A percentile compares a stretch with the other conserved stretches of the same genome.
These are phyloP conservation scores for Heliconius eleuchia DNA, from an alignment of 1,140 invertebrate species.

Conservation along the genomic window DNA sequence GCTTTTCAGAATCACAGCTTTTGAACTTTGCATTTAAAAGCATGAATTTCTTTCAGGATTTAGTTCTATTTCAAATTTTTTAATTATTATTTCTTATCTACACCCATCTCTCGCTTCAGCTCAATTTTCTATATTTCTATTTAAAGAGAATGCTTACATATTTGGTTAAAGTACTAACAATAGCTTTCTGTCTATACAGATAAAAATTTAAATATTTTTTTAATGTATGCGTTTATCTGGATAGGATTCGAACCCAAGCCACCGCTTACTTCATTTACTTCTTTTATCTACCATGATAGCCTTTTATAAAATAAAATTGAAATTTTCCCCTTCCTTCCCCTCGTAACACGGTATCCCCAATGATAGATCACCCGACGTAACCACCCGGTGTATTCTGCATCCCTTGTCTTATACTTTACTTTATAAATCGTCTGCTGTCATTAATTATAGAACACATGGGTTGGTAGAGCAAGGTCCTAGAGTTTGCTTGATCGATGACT, in stretches of 20 bases:
- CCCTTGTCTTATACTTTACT: slow-evolving; percentile 12
- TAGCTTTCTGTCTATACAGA: too few relatives aligned
- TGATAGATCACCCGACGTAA: slow-evolving; percentile 6
- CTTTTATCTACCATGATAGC: background rate
- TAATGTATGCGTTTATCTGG: too few relatives aligned
- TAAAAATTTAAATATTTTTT: too few relatives aligned
- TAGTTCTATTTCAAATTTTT: background rate
- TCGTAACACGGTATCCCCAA: background rate
- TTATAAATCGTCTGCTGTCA: slow-evolving; percentile 13
- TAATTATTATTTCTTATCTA: background rate
- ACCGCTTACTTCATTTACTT: background rate
- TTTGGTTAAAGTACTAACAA: too few relatives aligned
- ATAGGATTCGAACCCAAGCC: too few relatives aligned
- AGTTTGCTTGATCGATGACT: background rate
- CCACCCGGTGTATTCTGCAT: slow-evolving; percentile 1
- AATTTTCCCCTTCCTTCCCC: background rate
- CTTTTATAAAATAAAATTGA: background rate
- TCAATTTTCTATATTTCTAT: too few relatives aligned
- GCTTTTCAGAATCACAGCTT: slow-evolving; percentile 5
- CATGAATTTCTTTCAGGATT: background rate
- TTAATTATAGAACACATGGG: slow-evolving; percentile 8
- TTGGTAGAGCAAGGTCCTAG: background rate
- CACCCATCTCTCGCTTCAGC: background rate
- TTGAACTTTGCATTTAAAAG: slow-evolving; percentile 1
- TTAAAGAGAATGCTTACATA: too few relatives aligned